A percentile compares a stretch with the other conserved stretches of the same genome.
Conservation (phyloP, 2,888 invertebrate genomes). For the Eupithecia insigniata region DNA sequence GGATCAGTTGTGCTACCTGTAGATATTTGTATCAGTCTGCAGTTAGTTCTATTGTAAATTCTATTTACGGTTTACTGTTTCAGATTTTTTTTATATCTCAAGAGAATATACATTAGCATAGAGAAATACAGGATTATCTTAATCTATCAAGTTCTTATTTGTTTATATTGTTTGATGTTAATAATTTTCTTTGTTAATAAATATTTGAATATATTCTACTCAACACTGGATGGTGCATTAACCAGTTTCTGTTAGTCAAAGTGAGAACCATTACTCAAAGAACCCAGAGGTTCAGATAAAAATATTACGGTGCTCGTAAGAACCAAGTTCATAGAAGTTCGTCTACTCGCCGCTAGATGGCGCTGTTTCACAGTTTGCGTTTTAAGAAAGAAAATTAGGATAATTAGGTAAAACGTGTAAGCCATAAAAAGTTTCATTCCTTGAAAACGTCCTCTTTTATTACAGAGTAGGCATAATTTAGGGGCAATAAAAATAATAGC, state of each 20-base stretch:
- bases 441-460: conserved; percentile 41
- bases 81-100: too few species aligned
- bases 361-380: conserved; percentile 25
- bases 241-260: background rate
- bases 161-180: too few species aligned
- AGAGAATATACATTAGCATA: too few species aligned
- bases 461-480: conserved; percentile 42
- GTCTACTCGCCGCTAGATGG: conserved; percentile 57
- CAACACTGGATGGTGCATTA: conserved; percentile 41
- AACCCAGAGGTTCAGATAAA: conserved; percentile 10
- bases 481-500: conserved; percentile 51
- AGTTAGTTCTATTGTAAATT: too few species aligned
- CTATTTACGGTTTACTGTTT: too few species aligned
- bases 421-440: conserved; percentile 24
- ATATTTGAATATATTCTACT: too few species aligned
- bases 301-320: background rate
- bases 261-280: conserved; percentile 9
- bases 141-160: too few species aligned
- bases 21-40: too few species aligned
- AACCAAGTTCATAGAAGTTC: conserved; percentile 32
- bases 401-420: conserved; percentile 29
- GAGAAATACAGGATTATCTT: too few species aligned
- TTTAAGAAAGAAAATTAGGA: background rate
- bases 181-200: too few species aligned
- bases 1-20: too few species aligned